phyloP scores from a whole-genome alignment of 2,888 invertebrate genomes.

The Pyrochroa serraticornis region DNA sequence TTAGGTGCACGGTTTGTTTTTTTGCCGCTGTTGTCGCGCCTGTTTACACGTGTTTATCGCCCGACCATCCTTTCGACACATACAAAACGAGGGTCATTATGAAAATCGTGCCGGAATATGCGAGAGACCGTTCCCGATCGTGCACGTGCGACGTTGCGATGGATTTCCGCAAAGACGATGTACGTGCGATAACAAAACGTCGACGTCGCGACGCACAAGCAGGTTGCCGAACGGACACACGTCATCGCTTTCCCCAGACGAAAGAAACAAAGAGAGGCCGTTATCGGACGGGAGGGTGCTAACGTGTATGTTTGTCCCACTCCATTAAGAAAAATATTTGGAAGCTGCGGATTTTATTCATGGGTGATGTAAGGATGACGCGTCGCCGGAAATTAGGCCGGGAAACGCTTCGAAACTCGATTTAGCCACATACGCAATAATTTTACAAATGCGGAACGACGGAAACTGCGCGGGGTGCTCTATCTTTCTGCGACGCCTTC shows the following conservation, averaged over 20 bases:
- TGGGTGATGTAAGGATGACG: too few relatives aligned
- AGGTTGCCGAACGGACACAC: constrained; percentile 9
- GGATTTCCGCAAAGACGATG: constrained; percentile 58
- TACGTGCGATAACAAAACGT: constrained; percentile 58
- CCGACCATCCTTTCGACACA: constrained; percentile 33
- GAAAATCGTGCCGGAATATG: constrained; percentile 50
- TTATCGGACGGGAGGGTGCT: constrained; percentile 10
- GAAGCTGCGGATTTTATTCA: constrained; percentile 1
- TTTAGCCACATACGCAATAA: too few relatives aligned
- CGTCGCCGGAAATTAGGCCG: too few relatives aligned
- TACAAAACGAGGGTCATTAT: constrained; percentile 43
- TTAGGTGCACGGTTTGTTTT: constrained; percentile 9
- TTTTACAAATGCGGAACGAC: too few relatives aligned
- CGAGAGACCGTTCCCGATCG: constrained; percentile 49
- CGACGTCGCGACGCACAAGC: constrained; percentile 25
- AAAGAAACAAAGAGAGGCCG: constrained; percentile 23
- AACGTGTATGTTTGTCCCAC: constrained; percentile 12
- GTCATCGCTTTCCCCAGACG: constrained; percentile 33
- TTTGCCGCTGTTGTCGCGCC: constrained; percentile 3
- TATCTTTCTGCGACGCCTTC: too few relatives aligned
- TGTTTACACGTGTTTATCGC: constrained; percentile 29
- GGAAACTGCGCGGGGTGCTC: too few relatives aligned
- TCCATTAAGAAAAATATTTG: constrained; percentile 21
- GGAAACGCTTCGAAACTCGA: too few relatives aligned
- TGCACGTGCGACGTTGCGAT: constrained; percentile 53